These are phyloP conservation scores for Puntigrus tetrazona DNA, from an alignment of 2,113 vertebrate genomes.

Conservation along the genomic window DNA sequence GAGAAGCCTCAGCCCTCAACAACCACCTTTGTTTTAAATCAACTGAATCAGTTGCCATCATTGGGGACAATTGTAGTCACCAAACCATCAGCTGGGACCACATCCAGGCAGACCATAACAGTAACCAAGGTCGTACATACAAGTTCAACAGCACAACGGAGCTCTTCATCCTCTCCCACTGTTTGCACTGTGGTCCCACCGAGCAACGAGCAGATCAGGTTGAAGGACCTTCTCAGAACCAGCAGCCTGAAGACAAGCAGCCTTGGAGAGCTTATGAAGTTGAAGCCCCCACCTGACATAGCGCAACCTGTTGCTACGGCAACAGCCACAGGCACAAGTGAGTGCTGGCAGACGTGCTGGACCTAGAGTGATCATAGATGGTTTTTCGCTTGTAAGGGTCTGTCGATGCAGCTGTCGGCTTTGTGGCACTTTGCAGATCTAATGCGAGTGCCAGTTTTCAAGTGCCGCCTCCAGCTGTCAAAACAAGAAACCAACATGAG, in stretches of 20 bases:
- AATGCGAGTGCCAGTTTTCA: not conserved
- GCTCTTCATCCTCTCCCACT: constrained; percentile 73
- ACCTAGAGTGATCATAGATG: not conserved
- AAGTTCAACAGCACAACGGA: constrained; percentile 66
- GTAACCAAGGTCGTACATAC: constrained; percentile 95
- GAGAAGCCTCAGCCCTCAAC: constrained; percentile 93
- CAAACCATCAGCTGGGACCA: constrained; percentile 86
- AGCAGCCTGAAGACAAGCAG: constrained; percentile 86
- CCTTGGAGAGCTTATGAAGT: constrained; percentile 96
- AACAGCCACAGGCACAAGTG: constrained; percentile 87
- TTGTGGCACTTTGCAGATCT: not conserved
- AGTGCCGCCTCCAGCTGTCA: not conserved
- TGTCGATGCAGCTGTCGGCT: not conserved
- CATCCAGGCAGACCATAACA: constrained; percentile 90
- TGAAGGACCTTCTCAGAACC: constrained; percentile 91
- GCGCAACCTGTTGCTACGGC: constrained; percentile 92
- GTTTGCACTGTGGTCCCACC: constrained; percentile 81
- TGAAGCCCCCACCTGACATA: constrained; percentile 96
- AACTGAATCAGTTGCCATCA: constrained; percentile 96
- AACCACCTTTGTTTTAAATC: constrained; percentile 98
- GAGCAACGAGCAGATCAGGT: constrained; percentile 87
- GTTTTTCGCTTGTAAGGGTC: not conserved
- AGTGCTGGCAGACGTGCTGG: constrained; percentile 60
- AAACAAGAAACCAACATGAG: not conserved
- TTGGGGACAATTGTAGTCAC: constrained; percentile 89